Base-by-base conservation (phyloP, 2,797 vertebrate genomes). In the Apogon talboti region DNA sequence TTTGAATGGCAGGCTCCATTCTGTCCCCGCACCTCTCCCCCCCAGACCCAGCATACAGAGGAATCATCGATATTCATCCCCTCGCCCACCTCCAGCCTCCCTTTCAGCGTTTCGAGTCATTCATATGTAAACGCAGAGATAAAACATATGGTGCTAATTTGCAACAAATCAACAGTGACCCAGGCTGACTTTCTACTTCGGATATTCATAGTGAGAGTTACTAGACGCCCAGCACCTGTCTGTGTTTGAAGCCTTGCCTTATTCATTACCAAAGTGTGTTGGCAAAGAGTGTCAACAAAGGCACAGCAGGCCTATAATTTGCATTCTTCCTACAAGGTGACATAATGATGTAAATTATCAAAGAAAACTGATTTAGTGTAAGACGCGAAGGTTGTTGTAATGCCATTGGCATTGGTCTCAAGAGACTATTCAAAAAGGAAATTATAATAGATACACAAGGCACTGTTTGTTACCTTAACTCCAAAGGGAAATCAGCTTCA, bases 61-160 rank as follows among this genome's bases (percentile, higher is more conserved):
- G 68, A 81, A 79, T 68, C 81, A 74, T 89, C 82, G 89, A 90
- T 88, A 90, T 91, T 87, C 84, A 84, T 78, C 78, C 83, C 71
- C 63, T 79, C 43, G 52, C 61, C 79, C 81, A 73, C 68, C 58
- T 74, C 83, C 78, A 63, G 56, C 73, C 82, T 81, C 68, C 68
- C 71, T 68, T 28, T 84, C 72, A 85, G 76, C 85, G 79, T 89
- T 87, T 84, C 45, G 50, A 87, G 70, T 87, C 88, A 90, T 91
- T 92, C 88, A 89, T 91, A 92, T 91, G 87, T 90, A 91, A 93
- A 93, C 84, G 72, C 76, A 40, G 74, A 81, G 83, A 87, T 84
- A 90, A 91, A 91, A 87, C 89, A 89, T 90, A 89, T 89, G 87
- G 83, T 76, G 83, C 88, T 91, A 91, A 92, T 92, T 91, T 91